Percentiles rank a stretch among this genome's conserved stretches.
Conservation (phyloP, 2,888 invertebrate species). For the Patella ulyssiponensis region DNA sequence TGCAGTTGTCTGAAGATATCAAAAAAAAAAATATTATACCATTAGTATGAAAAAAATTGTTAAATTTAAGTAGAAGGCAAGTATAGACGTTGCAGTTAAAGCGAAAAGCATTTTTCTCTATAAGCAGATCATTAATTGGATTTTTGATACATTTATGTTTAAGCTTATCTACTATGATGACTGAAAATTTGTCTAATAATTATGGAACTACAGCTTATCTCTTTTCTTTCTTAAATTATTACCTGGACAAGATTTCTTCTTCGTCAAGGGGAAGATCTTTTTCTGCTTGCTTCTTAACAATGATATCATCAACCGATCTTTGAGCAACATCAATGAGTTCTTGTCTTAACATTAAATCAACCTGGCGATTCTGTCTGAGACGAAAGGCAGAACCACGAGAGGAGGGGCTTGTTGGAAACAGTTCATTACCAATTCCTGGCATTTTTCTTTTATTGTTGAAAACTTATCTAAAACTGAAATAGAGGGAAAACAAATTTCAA, state of each 20-base stretch:
- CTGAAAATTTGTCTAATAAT: too few species aligned
- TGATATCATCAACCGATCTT: conserved; percentile 56
- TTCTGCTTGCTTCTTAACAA: conserved; percentile 48
- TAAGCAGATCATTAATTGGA: too few species aligned
- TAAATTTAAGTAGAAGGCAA: neutral
- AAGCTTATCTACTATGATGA: too few species aligned
- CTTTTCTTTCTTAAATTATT: neutral
- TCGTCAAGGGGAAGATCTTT: conserved; percentile 46
- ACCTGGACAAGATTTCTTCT: conserved; percentile 54
- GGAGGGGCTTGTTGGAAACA: conserved; percentile 28
- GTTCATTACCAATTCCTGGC: conserved; percentile 47
- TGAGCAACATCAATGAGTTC: conserved; percentile 61
- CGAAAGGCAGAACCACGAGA: conserved; percentile 48
- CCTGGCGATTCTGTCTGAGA: conserved; percentile 55
- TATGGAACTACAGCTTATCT: too few species aligned
- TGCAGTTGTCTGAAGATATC: conserved; percentile 48
- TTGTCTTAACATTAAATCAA: conserved; percentile 54
- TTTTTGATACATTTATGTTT: too few species aligned
- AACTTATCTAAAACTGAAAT: too few species aligned
- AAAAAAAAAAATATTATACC: neutral
- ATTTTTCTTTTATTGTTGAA: neutral
- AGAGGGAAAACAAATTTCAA: neutral
- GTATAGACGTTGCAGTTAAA: neutral
- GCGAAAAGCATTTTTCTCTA: too few species aligned
- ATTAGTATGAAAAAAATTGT: neutral